Evolutionary conservation across 2,888 invertebrate species (phyloP), one percentile per base, ranked within the genome.

Genomic region (Chrysomela aeneicollis): DNA sequence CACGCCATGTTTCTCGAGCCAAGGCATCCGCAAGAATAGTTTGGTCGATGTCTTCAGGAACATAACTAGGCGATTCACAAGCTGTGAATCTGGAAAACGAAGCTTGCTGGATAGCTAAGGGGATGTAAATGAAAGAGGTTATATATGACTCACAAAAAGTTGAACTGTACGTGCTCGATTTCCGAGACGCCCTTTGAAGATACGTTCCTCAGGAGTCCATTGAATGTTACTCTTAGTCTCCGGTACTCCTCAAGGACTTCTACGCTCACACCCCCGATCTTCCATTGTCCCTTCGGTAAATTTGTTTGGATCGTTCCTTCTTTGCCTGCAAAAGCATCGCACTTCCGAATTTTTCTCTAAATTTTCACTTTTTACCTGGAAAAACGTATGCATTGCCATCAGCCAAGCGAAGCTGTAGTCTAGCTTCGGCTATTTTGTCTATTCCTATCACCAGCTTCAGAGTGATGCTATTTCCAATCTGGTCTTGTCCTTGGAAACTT

Each of bases 221-320:
- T 92, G 78, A 86, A 93, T 30, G 87, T 80, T 17, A 93, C 83
- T 74, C 91, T 85, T 84, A 90, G 85, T 61, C 86, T 84, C 64
- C 81, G 80, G 75, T 87, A 85, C 0, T 89, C 86, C 73, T 91
- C 88, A 49, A 90, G 73, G 46, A 87, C 82, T 72, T 88, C 87
- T 26, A 93, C 84, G 70, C 85, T 86, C 42, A 93, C 78, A 0
- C 87, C 89, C 17, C 83, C 85, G 0, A 86, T 86, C 66, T 84
- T 84, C 89, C 89, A 90, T 67, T 83, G 81, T 77, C 84, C 84
- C 77, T 85, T 66, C 1, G 67, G 19, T 26, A 68, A 37, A 46
- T 61, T 69, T 1, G 61, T 64, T 57, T 55, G 61, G 8, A 46
- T 10, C n/a, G 62, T 52, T 10, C 59, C 30, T 17, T 61, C 60